phyloP scores from a whole-genome alignment of 2,113 vertebrate genomes.

The Lipotes vexillifer region DNA sequence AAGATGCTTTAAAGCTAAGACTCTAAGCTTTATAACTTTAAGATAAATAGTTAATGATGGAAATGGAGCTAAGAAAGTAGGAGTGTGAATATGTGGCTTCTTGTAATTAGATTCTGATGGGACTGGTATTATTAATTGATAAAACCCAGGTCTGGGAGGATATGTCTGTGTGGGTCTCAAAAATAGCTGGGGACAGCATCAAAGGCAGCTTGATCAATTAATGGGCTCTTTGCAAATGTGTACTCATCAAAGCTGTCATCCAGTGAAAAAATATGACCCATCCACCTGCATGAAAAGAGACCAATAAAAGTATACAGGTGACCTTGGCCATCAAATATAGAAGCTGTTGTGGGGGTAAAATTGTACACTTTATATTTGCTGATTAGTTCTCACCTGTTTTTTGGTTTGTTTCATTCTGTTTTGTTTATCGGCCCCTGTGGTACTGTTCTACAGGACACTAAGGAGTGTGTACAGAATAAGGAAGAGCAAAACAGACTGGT shows the following conservation, averaged over 20 bases:
- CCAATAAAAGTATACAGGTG: constrained; percentile 89
- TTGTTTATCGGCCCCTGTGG: constrained; percentile 82
- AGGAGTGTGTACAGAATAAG: constrained; percentile 84
- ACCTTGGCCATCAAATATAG: constrained; percentile 91
- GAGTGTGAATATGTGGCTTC: constrained; percentile 94
- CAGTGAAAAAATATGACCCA: constrained; percentile 90
- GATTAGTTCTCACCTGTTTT: constrained; percentile 85
- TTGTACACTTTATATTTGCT: constrained; percentile 84
- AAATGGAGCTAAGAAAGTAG: constrained; percentile 88
- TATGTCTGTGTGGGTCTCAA: constrained; percentile 93
- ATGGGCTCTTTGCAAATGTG: constrained; percentile 92
- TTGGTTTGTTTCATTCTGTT: constrained; percentile 63
- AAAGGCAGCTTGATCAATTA: constrained; percentile 98
- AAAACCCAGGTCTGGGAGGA: constrained; percentile 92
- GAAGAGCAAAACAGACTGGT: constrained; percentile 88
- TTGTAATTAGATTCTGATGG: constrained; percentile 98
- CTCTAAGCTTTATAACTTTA: constrained; percentile 90
- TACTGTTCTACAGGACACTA: constrained; percentile 87
- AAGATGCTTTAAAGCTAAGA: constrained; percentile 85
- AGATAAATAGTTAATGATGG: constrained; percentile 99
- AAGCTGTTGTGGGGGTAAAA: constrained; percentile 83
- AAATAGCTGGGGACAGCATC: constrained; percentile 96
- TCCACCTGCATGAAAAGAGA: constrained; percentile 90
- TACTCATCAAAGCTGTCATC: constrained; percentile 97
- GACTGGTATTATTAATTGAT: constrained; percentile 99